These are phyloP conservation scores for Drosophila algonquin DNA, from an alignment of 2,888 invertebrate genomes.

Conservation along the genomic window DNA sequence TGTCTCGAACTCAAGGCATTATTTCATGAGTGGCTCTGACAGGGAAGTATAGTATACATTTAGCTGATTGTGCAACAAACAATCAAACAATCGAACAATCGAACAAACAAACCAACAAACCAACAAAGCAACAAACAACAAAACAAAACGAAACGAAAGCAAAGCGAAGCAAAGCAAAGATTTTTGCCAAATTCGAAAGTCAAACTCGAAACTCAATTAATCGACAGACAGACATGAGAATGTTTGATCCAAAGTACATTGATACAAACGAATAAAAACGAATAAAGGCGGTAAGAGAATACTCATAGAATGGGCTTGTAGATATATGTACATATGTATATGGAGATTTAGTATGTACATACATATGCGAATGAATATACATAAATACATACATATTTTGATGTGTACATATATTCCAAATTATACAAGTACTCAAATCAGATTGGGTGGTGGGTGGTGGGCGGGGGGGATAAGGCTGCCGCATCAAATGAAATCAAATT, in stretches of 20 bases:
- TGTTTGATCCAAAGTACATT: constrained; percentile 20
- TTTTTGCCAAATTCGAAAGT: constrained; percentile 11
- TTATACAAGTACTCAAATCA: constrained; percentile 48
- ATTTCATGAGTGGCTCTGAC: constrained; percentile 6
- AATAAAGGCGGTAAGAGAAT: constrained; percentile 14
- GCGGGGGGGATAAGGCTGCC: constrained; percentile 1
- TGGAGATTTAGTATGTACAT: constrained; percentile 25
- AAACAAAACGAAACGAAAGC: background rate
- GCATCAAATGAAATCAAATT: constrained; percentile 58
- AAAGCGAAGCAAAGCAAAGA: constrained; percentile 6
- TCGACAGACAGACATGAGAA: constrained; percentile 23
- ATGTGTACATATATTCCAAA: constrained; percentile 19
- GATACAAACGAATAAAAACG: constrained; percentile 25
- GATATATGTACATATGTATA: constrained; percentile 24
- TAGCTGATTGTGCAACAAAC: constrained; percentile 56
- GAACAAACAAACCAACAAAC: constrained; percentile 41
- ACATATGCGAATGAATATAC: constrained; percentile 4
- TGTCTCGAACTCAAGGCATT: constrained; percentile 21
- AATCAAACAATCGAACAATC: constrained; percentile 47
- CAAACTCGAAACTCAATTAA: constrained; percentile 38
- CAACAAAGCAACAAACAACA: constrained; percentile 11
- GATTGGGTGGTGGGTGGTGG: constrained; percentile 14
- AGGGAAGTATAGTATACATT: constrained; percentile 24
- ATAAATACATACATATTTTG: constrained; percentile 29
- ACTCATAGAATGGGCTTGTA: constrained; percentile 15